A percentile compares a stretch with the other conserved stretches of the same genome.
These are phyloP conservation scores for Anabas testudineus DNA, from an alignment of 2,797 vertebrate genomes.

Conservation along the genomic window DNA sequence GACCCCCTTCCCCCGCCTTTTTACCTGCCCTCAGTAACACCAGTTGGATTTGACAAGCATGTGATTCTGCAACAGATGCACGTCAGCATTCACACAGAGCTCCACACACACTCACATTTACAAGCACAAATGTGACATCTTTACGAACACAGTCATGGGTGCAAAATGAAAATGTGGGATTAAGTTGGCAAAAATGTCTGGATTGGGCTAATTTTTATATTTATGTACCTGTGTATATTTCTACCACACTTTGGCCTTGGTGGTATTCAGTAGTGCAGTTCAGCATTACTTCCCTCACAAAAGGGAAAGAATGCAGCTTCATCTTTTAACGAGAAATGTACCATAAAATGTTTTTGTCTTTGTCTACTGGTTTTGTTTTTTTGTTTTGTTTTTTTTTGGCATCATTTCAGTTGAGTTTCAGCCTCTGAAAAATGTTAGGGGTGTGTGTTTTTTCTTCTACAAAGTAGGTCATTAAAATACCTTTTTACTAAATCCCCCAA, in stretches of 20 bases:
- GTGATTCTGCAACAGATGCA: constrained; percentile 68
- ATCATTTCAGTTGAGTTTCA: constrained; percentile 70
- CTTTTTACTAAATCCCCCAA: constrained; percentile 76
- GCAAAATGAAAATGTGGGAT: constrained; percentile 65
- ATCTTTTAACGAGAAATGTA: constrained; percentile 84
- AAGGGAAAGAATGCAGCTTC: constrained; percentile 66
- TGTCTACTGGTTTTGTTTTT: constrained; percentile 30
- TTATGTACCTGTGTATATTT: constrained; percentile 85
- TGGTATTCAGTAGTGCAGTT: constrained; percentile 76
- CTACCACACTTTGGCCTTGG: constrained; percentile 82
- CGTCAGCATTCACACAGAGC: constrained; percentile 64
- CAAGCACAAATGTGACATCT: constrained; percentile 84
- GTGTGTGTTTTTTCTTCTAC: constrained; percentile 65
- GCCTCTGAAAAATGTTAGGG: constrained; percentile 66
- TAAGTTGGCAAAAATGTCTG: constrained; percentile 69
- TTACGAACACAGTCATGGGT: constrained; percentile 59
- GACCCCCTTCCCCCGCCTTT: background rate
- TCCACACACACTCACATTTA: constrained; percentile 72
- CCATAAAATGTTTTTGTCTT: constrained; percentile 67
- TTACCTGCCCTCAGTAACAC: constrained; percentile 37
- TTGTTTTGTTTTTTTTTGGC: constrained; percentile 40
- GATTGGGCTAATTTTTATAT: constrained; percentile 82
- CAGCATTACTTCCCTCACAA: constrained; percentile 65
- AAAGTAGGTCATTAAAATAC: constrained; percentile 84
- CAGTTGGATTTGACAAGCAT: constrained; percentile 71